These are phyloP conservation scores for Loriculus beryllinus DNA, from an alignment of 2,797 vertebrate genomes.

Conservation along the genomic window DNA sequence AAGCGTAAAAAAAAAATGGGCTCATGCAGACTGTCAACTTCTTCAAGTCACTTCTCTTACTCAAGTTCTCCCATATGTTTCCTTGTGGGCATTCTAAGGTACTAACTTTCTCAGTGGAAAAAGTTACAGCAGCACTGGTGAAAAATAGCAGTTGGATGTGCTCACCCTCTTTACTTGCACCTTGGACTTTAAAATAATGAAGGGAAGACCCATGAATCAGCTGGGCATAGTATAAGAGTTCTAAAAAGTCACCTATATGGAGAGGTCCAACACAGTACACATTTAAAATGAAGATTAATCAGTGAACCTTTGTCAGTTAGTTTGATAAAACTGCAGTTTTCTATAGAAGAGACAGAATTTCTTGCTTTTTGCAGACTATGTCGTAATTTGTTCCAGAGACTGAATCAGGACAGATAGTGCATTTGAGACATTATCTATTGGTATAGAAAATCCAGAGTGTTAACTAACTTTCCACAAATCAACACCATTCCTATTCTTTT, in stretches of 20 bases:
- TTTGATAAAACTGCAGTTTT: neutral
- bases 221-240: neutral
- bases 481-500: neutral
- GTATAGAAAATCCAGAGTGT: neutral
- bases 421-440: neutral
- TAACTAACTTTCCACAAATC: neutral
- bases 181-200: neutral
- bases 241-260: neutral
- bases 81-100: neutral
- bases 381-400: neutral
- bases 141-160: neutral
- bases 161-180: neutral
- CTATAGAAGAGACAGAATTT: neutral
- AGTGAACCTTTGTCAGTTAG: neutral
- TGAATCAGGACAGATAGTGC: neutral
- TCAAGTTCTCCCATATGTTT: neutral
- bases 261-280: rapidly evolving
- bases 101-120: neutral
- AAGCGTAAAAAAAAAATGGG: neutral
- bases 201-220: neutral
- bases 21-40: neutral
- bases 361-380: neutral
- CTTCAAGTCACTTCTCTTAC: neutral
- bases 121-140: neutral
- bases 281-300: neutral